A percentile compares a stretch with the other conserved stretches of the same genome.
phyloP scores from a whole-genome alignment of 2,113 vertebrate genomes.

The Oplegnathus fasciatus region DNA sequence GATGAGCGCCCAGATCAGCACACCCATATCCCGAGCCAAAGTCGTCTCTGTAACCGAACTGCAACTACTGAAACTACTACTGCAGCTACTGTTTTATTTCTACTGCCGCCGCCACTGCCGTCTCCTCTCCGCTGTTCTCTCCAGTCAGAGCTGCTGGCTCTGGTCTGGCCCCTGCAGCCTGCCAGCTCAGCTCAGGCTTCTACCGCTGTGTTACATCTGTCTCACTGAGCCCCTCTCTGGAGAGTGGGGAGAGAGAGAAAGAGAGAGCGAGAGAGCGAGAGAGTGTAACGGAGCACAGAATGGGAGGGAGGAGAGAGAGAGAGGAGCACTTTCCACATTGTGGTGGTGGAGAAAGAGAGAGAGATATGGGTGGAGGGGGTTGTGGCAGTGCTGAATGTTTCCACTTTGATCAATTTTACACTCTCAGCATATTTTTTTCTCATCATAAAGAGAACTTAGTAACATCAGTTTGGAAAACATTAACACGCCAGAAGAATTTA shows the following conservation, averaged over 20 bases:
- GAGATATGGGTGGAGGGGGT: constrained; percentile 39
- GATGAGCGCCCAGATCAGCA: constrained; percentile 49
- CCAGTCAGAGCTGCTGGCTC: constrained; percentile 65
- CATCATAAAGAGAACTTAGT: constrained; percentile 12
- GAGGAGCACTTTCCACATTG: constrained; percentile 57
- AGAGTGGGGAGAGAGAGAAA: constrained; percentile 48
- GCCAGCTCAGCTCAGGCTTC: constrained; percentile 75
- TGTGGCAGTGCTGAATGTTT: constrained; percentile 53
- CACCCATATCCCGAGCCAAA: constrained; percentile 63
- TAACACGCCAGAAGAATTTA: neutral
- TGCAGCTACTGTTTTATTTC: constrained; percentile 19
- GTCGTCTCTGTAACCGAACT: constrained; percentile 18
- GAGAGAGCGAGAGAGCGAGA: constrained; percentile 9
- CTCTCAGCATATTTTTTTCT: constrained; percentile 47
- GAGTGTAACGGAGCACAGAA: constrained; percentile 30
- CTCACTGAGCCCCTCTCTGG: constrained; percentile 65
- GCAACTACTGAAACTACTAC: constrained; percentile 4
- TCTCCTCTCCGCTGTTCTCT: constrained; percentile 28
- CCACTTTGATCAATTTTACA: constrained; percentile 67
- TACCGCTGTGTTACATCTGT: constrained; percentile 76
- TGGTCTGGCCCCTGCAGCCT: constrained; percentile 71
- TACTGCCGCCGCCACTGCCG: constrained; percentile 1
- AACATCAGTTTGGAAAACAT: constrained; percentile 46
- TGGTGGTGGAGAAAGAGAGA: constrained; percentile 30
- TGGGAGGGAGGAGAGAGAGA: constrained; percentile 57